Evolutionary conservation across 2,797 vertebrate genomes (phyloP).

Genomic region (Gobionotothen gibberifrons): DNA sequence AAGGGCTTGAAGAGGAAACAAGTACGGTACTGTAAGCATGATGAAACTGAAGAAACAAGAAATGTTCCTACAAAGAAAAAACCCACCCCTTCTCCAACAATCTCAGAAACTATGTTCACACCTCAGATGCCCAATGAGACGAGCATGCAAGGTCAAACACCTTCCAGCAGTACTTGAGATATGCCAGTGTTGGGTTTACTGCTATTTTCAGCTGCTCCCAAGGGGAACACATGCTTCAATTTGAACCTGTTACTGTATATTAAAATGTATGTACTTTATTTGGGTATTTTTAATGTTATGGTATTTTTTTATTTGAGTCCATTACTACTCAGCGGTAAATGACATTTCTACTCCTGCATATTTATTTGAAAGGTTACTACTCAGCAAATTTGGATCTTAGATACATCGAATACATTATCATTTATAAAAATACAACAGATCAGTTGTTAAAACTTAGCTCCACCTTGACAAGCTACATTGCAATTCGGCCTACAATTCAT

Average conservation of each 20-base stretch:
- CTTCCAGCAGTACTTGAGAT: background rate
- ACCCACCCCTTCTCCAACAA: background rate
- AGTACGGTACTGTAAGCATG: constrained; percentile 63
- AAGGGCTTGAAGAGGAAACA: constrained; percentile 14
- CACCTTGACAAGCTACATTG: background rate
- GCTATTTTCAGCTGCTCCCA: background rate
- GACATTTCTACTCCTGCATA: background rate
- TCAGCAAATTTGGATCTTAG: background rate
- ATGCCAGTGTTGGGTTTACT: background rate
- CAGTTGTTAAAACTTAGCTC: background rate
- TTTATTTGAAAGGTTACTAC: background rate
- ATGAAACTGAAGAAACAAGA: constrained; percentile 73
- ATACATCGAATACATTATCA: background rate
- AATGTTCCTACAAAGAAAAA: background rate
- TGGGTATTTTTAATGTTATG: background rate
- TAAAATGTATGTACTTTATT: background rate
- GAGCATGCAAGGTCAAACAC: constrained; percentile 13
- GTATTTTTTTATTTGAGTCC: background rate
- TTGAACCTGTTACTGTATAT: background rate
- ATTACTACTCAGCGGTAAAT: background rate
- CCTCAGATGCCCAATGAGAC: constrained; percentile 1
- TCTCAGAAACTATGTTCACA: constrained; percentile 3
- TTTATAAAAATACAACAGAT: background rate
- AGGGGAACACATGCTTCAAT: background rate
- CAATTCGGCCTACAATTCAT: background rate